Evolutionary conservation across 2,113 vertebrate species (phyloP).

Genomic region (Amia ocellicauda): DNA sequence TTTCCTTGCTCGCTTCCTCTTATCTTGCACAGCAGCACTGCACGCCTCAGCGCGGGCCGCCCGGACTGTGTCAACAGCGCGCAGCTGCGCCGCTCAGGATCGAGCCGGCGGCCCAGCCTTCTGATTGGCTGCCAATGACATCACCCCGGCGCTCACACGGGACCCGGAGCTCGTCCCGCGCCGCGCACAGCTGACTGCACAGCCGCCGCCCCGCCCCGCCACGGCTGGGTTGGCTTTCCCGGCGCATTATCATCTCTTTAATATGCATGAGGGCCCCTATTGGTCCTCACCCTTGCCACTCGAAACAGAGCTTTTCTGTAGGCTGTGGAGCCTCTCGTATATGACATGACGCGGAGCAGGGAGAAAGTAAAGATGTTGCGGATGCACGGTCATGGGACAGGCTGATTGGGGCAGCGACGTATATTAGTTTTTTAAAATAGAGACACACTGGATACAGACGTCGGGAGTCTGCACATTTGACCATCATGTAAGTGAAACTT

Average conservation of each 20-base stretch:
- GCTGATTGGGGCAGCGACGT: conserved; percentile 65
- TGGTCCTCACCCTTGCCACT: conserved; percentile 56
- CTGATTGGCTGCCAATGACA: conserved; percentile 89
- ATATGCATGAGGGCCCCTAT: conserved; percentile 55
- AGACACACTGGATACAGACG: conserved; percentile 37
- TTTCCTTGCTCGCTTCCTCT: neutral
- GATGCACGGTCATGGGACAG: conserved; percentile 65
- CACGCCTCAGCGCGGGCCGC: conserved; percentile 12
- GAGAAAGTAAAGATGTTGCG: conserved; percentile 86
- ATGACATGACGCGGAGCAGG: conserved; percentile 73
- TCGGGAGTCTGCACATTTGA: conserved; percentile 41
- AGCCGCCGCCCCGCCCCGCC: conserved; percentile 36
- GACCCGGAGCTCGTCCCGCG: conserved; percentile 39
- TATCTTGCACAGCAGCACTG: neutral
- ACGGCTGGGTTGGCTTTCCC: conserved; percentile 43
- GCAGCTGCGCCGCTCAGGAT: conserved; percentile 48
- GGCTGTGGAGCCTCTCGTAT: conserved; percentile 62
- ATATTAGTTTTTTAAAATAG: conserved; percentile 35
- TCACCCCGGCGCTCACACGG: conserved; percentile 55
- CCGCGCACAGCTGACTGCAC: no score
- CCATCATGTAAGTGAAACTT: conserved; percentile 36
- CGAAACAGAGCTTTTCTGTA: conserved; percentile 45
- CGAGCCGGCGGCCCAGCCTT: conserved; percentile 44
- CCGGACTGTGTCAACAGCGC: conserved; percentile 44
- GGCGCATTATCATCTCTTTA: conserved; percentile 31